Percentiles rank a stretch among this genome's conserved stretches.
Conservation (phyloP, 2,797 vertebrate species). For the Corythornis leucogaster region DNA sequence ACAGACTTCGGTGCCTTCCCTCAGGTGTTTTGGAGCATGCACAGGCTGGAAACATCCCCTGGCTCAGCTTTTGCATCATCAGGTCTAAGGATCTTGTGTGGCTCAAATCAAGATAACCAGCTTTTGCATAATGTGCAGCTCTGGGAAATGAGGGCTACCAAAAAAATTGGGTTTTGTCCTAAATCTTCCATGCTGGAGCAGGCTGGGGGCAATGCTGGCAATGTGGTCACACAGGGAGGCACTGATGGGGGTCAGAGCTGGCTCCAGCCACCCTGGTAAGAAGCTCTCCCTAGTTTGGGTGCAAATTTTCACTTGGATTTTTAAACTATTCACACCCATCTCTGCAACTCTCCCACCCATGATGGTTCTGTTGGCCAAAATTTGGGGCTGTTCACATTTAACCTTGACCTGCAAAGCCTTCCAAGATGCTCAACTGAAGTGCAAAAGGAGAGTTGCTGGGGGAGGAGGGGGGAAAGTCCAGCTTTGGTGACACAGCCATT, state of each 20-base stretch:
- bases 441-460: rapidly evolving
- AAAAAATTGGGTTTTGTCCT: background rate
- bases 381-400: background rate
- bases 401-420: background rate
- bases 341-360: background rate
- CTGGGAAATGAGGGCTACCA: background rate
- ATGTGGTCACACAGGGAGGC: background rate
- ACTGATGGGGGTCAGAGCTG: background rate
- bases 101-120: background rate
- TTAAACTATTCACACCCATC: background rate
- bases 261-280: background rate
- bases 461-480: background rate
- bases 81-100: background rate
- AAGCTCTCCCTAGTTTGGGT: background rate
- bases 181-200: background rate
- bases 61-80: background rate
- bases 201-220: background rate
- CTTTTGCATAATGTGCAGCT: rapidly evolving
- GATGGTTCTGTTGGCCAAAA: background rate
- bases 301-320: background rate
- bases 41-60: background rate
- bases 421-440: background rate
- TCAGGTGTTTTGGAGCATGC: background rate
- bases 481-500: background rate
- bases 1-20: background rate